phyloP scores from a whole-genome alignment of 2,113 vertebrate species.

The Illadopsis cleaveri region DNA sequence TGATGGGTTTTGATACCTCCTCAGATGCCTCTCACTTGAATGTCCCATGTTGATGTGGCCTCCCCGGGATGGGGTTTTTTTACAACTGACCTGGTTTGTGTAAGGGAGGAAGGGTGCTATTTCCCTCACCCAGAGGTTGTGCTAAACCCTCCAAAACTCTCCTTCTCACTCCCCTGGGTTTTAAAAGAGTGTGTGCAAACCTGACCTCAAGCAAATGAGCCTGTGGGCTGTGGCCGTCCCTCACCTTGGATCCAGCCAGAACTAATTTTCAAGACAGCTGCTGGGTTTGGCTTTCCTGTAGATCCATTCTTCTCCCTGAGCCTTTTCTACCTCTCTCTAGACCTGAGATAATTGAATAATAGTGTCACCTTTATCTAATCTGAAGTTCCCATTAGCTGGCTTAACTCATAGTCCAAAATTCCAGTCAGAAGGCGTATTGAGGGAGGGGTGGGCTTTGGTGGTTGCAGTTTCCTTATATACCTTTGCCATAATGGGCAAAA shows the following conservation, averaged over 20 bases:
- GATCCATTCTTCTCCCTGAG: neutral
- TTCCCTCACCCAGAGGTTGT: neutral
- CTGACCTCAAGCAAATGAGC: neutral
- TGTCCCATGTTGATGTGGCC: fast-evolving
- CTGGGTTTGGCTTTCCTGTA: neutral
- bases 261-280: neutral
- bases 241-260: neutral
- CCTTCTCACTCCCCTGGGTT: neutral
- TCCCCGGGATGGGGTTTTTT: fast-evolving
- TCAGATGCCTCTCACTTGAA: neutral
- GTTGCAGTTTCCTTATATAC: neutral
- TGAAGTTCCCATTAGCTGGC: neutral
- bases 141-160: neutral
- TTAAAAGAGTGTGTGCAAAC: neutral
- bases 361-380: neutral
- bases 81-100: neutral
- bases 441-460: neutral
- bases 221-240: neutral
- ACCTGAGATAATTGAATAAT: neutral
- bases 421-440: neutral
- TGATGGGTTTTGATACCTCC: neutral
- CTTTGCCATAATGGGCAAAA: neutral
- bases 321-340: neutral
- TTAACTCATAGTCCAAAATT: neutral
- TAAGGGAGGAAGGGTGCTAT: neutral